Base-by-base conservation (phyloP, 1,140 invertebrate genomes). In the Tetragnatha versicolor region DNA sequence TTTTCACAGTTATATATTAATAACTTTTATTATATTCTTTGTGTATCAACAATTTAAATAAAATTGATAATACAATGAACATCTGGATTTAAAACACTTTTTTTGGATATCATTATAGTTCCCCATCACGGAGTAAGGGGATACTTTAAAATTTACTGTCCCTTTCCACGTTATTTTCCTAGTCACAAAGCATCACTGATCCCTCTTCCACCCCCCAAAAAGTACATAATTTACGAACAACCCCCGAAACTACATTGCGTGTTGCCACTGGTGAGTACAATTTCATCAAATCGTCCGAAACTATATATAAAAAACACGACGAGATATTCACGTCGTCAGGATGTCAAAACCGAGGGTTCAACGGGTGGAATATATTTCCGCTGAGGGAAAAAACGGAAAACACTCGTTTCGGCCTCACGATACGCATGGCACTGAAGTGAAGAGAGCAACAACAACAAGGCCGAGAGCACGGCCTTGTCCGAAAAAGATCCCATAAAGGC, bases 371-470 rank as follows among this genome's bases (percentile, higher is more conserved):
- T n/a, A n/a, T 58, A 31, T 58, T 65, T 65, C 61, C 33, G 25
- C 10, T 42, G 37, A n/a, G n/a, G n/a, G n/a, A 47, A 47, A 47
- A 12, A 47, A 12, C 20, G 33, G 10, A 65, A 63, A 39, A 22
- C 17, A 22, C 45, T 45, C 35, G 27, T 65, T 22, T 20, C 17
- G 45, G n/a, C n/a, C n/a, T 10, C 55, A n/a, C 12, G 12, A 58
- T 33, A 17, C 20, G 27, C 55, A 58, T 33, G 55, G 55, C 17
- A 58, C 55, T 31, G 5, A 9, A 58, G 20, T 45, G 20, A 65
- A 65, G 37, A 65, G 58, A 33, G 61, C 45, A 42, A 42, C 17
- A 22, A n/a, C 35, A 65, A 65, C 37, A 65, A 65, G 61, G 61
- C 37, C 61, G 33, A 17, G 61, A 65, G 39, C 45, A 7, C 37